These are phyloP conservation scores for Andrena cerasifolii DNA, from an alignment of 1,140 invertebrate species.

Conservation along the genomic window DNA sequence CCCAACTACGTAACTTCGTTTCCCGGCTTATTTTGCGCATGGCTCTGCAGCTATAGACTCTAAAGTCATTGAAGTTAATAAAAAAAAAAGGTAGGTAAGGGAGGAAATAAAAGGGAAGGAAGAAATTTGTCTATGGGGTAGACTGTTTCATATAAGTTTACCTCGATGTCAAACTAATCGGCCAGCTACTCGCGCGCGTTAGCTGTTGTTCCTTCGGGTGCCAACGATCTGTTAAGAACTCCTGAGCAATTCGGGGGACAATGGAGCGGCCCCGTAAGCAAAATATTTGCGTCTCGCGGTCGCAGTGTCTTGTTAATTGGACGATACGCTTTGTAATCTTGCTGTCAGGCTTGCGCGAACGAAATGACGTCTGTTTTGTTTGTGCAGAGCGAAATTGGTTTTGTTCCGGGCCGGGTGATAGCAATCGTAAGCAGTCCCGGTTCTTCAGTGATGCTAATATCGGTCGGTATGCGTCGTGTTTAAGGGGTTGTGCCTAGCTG, in stretches of 20 bases:
- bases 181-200: background rate
- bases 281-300: background rate
- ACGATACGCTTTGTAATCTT: background rate
- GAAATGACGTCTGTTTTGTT: background rate
- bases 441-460: background rate
- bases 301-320: constrained; percentile 1
- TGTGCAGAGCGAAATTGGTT: constrained; percentile 1
- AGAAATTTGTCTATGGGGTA: constrained; percentile 42
- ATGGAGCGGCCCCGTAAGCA: background rate
- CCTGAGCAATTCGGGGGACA: background rate
- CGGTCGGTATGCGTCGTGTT: background rate
- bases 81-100: constrained; percentile 24
- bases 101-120: no score
- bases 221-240: background rate
- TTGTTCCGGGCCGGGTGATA: background rate
- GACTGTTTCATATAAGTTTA: constrained; percentile 29
- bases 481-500: no score
- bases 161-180: constrained; percentile 13
- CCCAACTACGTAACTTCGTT: constrained; percentile 53
- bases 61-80: constrained; percentile 33
- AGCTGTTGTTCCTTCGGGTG: background rate
- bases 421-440: background rate
- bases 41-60: constrained; percentile 32
- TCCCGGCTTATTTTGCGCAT: constrained; percentile 50
- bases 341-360: background rate